Conservation (phyloP, 2,888 invertebrate genomes). For the Chouioia cunea region DNA sequence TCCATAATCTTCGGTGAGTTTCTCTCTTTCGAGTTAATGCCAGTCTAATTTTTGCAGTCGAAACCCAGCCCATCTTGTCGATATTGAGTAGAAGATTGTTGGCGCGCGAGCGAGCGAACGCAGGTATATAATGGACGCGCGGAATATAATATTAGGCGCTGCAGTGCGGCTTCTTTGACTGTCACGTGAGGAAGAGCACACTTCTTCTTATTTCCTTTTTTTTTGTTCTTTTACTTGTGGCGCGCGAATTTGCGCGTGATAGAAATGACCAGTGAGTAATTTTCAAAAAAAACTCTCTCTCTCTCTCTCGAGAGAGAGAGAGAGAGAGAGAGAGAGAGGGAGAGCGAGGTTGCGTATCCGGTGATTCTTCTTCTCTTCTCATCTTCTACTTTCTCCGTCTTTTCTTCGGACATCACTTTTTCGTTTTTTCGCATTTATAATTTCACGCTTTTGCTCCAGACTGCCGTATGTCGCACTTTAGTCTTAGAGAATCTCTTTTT, state of each 20-base stretch:
- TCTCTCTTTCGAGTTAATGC: no score
- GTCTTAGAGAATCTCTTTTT: no score
- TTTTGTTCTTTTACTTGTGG: constrained; percentile 44
- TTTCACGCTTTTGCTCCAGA: no score
- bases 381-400: no score
- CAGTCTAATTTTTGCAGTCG: no score
- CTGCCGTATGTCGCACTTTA: no score
- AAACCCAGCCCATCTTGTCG: constrained; percentile 48
- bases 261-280: constrained; percentile 28
- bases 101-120: constrained; percentile 53
- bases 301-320: no score
- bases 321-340: neutral
- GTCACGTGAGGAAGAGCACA: constrained; percentile 56
- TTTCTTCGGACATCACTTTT: no score
- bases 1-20: no score
- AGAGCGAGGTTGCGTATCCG: constrained; percentile 50
- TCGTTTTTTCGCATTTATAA: no score
- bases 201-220: constrained; percentile 42
- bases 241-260: constrained; percentile 40
- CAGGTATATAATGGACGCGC: constrained; percentile 61
- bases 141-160: constrained; percentile 60
- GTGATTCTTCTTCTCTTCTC: constrained; percentile 13
- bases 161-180: constrained; percentile 64
- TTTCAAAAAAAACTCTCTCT: constrained; percentile 7
- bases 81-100: constrained; percentile 63